These are phyloP conservation scores for Temnothorax longispinosus DNA, from an alignment of 1,140 invertebrate species.

Conservation along the genomic window DNA sequence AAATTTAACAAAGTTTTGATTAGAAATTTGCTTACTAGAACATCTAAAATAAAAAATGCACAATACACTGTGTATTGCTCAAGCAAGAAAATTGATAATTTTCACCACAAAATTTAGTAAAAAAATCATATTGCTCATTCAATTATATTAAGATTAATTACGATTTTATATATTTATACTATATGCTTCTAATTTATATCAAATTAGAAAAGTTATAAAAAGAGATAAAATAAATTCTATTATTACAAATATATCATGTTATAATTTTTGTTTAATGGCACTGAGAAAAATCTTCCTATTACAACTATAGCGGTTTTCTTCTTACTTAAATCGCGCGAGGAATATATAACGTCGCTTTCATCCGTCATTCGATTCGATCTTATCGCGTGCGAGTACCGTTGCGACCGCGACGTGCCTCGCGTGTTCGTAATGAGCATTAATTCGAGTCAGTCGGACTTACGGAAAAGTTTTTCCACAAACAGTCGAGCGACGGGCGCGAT, in stretches of 20 bases:
- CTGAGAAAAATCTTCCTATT: not conserved
- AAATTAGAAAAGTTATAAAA: not conserved
- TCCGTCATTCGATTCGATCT: conserved; percentile 52
- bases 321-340: not conserved
- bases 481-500: conserved; percentile 1
- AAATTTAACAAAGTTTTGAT: not conserved
- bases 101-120: not conserved
- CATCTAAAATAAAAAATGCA: not conserved
- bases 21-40: not conserved
- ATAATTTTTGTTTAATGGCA: too few species aligned
- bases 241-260: not conserved
- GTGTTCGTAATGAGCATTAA: conserved; percentile 56
- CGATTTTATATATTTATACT: not conserved
- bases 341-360: not conserved
- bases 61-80: too few species aligned
- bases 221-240: not conserved
- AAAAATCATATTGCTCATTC: not conserved
- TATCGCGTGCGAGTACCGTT: conserved; percentile 54
- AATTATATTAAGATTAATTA: not conserved
- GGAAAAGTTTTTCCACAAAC: conserved; percentile 59
- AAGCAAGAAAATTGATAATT: not conserved
- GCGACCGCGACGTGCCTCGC: conserved; percentile 44
- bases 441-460: conserved; percentile 55
- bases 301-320: not conserved
- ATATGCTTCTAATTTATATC: not conserved